These are phyloP conservation scores for Brachionichthys hirsutus DNA, from an alignment of 2,113 vertebrate genomes.

Conservation along the genomic window DNA sequence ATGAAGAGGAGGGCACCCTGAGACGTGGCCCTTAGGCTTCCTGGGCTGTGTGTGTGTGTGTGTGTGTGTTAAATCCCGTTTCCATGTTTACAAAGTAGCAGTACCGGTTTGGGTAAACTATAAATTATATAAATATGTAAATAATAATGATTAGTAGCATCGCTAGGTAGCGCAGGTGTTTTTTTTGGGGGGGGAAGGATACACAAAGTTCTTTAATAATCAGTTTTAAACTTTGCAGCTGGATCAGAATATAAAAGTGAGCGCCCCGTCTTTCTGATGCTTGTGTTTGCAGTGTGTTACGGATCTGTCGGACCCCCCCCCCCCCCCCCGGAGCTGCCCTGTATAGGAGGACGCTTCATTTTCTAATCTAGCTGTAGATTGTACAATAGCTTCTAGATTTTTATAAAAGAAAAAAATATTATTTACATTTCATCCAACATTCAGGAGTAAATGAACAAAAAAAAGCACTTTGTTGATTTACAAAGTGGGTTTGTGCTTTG, in stretches of 20 bases:
- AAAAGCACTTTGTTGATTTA: slow-evolving; percentile 15
- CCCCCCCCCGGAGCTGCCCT: slow-evolving; percentile 28
- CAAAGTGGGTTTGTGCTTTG: slow-evolving; percentile 32
- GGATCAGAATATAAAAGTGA: slow-evolving; percentile 32
- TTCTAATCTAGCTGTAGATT: slow-evolving; percentile 57
- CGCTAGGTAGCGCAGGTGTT: slow-evolving; percentile 19
- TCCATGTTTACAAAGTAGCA: slow-evolving; percentile 58
- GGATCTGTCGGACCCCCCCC: slow-evolving; percentile 42
- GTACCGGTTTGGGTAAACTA: slow-evolving; percentile 70
- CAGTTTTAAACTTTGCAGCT: slow-evolving; percentile 36
- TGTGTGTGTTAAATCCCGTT: slow-evolving; percentile 43
- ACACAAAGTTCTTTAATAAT: too few relatives aligned
- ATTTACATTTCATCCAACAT: slow-evolving; percentile 14
- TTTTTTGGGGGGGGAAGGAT: too few relatives aligned
- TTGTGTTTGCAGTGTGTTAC: slow-evolving; percentile 76
- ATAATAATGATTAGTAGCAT: slow-evolving; percentile 41
- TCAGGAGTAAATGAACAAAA: slow-evolving; percentile 1
- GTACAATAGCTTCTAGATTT: slow-evolving; percentile 46
- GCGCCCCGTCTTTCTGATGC: slow-evolving; percentile 47
- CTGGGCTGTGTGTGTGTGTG: slow-evolving; percentile 42
- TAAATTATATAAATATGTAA: slow-evolving; percentile 72
- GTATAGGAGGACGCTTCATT: slow-evolving; percentile 41
- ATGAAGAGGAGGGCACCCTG: slow-evolving; percentile 55
- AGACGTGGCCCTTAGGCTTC: slow-evolving; percentile 55
- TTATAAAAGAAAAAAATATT: slow-evolving; percentile 27